phyloP scores from a whole-genome alignment of 2,113 vertebrate species.

The Eudyptes chrysolophus region DNA sequence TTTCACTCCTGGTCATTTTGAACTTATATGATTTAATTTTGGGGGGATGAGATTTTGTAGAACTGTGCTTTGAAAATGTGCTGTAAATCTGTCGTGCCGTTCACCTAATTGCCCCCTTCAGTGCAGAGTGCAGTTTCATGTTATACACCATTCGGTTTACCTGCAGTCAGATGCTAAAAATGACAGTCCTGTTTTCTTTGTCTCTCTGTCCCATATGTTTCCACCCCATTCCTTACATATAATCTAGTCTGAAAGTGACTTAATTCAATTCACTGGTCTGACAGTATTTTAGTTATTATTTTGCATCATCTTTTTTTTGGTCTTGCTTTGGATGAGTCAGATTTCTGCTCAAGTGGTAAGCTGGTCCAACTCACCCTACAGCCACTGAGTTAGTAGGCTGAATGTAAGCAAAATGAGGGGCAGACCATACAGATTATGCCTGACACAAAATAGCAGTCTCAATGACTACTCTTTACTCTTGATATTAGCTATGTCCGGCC shows the following conservation, averaged over 20 bases:
- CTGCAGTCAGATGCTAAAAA: neutral
- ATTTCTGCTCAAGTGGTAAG: neutral
- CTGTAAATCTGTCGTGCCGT: neutral
- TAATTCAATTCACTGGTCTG: neutral
- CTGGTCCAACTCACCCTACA: neutral
- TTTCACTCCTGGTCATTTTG: neutral
- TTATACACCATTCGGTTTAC: accelerated
- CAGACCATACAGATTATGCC: neutral
- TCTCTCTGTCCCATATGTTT: neutral
- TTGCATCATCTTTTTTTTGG: neutral
- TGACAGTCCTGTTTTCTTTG: neutral
- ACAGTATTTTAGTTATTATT: neutral
- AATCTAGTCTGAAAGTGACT: neutral
- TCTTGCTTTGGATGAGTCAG: neutral
- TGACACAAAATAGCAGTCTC: neutral
- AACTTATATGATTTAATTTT: neutral
- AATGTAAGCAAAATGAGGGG: neutral
- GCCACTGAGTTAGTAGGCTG: neutral
- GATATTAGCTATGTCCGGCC: neutral
- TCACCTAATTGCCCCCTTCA: neutral
- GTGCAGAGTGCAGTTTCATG: neutral
- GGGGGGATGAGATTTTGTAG: neutral
- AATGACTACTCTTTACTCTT: neutral
- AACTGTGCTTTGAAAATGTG: neutral
- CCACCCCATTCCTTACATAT: neutral